Percentiles rank a stretch among this genome's conserved stretches.
Evolutionary conservation across 2,113 vertebrate species (phyloP).

Genomic region (Lepisosteus osseus): DNA sequence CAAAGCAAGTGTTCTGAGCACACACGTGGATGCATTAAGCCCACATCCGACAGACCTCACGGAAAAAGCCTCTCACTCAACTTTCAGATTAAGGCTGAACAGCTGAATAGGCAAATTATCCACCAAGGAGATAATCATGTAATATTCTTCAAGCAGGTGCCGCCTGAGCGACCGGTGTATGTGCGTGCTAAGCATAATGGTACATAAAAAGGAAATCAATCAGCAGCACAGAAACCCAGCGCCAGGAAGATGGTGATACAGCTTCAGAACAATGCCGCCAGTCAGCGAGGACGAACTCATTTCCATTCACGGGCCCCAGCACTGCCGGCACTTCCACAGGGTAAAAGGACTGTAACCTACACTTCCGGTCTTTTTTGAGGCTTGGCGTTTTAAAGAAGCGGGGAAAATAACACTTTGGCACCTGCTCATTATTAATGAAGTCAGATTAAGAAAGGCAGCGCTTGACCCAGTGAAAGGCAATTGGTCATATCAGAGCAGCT

Average conservation of each 20-base stretch:
- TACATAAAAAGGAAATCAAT: slow-evolving; percentile 12
- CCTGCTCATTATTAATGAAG: no score
- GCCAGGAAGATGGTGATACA: neutral
- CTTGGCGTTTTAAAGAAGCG: no score
- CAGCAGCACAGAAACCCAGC: neutral
- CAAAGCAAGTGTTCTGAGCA: neutral
- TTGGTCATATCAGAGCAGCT: no score
- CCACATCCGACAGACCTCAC: neutral
- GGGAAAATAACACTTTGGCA: no score
- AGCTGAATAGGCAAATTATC: slow-evolving; percentile 24
- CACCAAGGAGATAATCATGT: slow-evolving; percentile 12
- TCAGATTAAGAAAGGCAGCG: no score
- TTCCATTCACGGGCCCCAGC: no score
- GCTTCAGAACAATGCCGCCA: no score
- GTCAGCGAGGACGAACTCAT: no score
- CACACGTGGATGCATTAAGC: slow-evolving; percentile 4
- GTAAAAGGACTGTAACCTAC: no score
- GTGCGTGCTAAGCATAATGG: slow-evolving; percentile 18
- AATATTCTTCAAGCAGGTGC: slow-evolving; percentile 24
- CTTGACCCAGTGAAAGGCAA: no score
- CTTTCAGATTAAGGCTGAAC: slow-evolving; percentile 16
- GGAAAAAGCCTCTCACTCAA: slow-evolving; percentile 1
- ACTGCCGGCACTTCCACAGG: no score
- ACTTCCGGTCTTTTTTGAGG: no score
- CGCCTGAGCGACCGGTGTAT: slow-evolving; percentile 1